Conservation (phyloP, 2,888 invertebrate genomes). For the Sphaerophoria taeniata region DNA sequence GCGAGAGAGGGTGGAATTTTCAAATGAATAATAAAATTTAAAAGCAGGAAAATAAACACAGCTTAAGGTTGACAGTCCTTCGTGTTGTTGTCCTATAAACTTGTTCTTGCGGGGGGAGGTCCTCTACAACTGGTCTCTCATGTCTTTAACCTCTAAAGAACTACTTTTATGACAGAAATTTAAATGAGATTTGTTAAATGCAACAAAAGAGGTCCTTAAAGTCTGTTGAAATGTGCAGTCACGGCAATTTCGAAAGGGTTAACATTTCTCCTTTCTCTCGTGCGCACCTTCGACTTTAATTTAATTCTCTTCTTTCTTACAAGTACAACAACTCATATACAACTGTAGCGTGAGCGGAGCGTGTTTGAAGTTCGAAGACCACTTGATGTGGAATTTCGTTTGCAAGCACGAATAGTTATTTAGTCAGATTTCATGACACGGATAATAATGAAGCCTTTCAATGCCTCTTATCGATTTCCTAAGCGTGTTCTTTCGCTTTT, state of each 20-base stretch:
- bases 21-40: constrained; percentile 5
- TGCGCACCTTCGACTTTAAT: constrained; percentile 4
- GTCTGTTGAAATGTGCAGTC: background rate
- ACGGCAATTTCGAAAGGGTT: background rate
- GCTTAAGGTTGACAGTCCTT: constrained; percentile 10
- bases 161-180: background rate
- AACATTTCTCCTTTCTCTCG: background rate
- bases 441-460: constrained; percentile 56
- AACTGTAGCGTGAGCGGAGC: constrained; percentile 17
- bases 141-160: background rate
- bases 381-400: constrained; percentile 63
- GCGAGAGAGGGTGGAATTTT: background rate
- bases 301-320: constrained; percentile 19
- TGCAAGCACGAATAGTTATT: constrained; percentile 66
- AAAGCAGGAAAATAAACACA: background rate
- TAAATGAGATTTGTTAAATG: background rate
- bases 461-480: constrained; percentile 42
- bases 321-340: background rate
- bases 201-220: background rate
- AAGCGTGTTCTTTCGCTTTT: background rate
- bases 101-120: background rate
- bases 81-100: background rate
- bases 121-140: no score
- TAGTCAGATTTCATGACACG: constrained; percentile 59
- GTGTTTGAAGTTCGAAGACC: constrained; percentile 40